A percentile compares a stretch with the other conserved stretches of the same genome.
phyloP scores from a whole-genome alignment of 2,113 vertebrate species.

The Connochaetes taurinus region DNA sequence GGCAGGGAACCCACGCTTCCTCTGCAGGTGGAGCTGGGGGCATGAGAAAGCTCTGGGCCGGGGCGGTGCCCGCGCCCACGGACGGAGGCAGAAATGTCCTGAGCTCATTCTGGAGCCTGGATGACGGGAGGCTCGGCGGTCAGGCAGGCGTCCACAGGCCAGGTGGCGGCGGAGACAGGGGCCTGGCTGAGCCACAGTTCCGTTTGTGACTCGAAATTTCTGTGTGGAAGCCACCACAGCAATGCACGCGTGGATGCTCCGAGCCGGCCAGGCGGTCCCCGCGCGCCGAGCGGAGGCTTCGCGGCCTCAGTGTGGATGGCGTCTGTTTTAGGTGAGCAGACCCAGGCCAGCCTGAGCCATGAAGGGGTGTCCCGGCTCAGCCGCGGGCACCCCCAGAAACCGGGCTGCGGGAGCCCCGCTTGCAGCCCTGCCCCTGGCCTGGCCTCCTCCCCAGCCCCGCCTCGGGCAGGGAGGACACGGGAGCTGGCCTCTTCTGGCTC shows the following conservation, averaged over 20 bases:
- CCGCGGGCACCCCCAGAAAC: rapidly evolving
- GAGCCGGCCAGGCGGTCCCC: rapidly evolving
- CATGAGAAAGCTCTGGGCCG: neutral
- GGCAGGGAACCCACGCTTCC: neutral
- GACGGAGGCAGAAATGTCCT: rapidly evolving
- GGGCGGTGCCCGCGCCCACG: rapidly evolving
- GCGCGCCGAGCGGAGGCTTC: rapidly evolving
- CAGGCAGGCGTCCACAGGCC: neutral
- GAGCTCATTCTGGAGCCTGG: neutral
- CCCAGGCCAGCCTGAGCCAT: rapidly evolving
- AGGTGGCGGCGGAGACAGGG: rapidly evolving
- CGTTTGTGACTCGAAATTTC: neutral
- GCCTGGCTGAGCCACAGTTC: neutral
- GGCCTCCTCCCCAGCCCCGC: neutral
- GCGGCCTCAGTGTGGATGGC: rapidly evolving
- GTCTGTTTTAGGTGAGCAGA: neutral
- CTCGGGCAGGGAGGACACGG: rapidly evolving
- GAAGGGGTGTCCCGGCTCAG: rapidly evolving
- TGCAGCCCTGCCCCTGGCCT: neutral
- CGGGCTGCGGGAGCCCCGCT: rapidly evolving
- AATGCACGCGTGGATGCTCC: rapidly evolving
- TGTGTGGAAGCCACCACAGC: rapidly evolving
- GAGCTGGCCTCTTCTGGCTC: neutral
- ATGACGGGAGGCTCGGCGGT: rapidly evolving
- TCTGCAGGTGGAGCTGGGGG: neutral